Evolutionary conservation across 2,888 invertebrate genomes (phyloP).

Genomic region (Anthophora plumipes): DNA sequence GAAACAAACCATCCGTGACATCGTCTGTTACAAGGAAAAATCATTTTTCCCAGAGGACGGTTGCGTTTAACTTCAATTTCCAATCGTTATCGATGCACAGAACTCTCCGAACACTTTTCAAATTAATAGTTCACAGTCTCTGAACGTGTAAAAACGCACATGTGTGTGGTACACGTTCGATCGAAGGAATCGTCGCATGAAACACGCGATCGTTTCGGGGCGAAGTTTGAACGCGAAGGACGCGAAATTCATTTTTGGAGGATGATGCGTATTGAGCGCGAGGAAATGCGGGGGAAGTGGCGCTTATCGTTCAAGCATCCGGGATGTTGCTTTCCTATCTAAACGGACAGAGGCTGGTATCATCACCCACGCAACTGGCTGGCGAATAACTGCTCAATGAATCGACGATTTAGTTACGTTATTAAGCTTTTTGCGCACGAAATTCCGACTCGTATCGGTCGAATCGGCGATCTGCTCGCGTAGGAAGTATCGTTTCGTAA

Average conservation of each 20-base stretch:
- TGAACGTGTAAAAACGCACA: not conserved
- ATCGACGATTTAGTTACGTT: slow-evolving; percentile 72
- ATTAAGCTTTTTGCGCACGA: slow-evolving; percentile 23
- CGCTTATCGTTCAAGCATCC: slow-evolving; percentile 79
- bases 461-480: not conserved
- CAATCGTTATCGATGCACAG: not conserved
- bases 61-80: not conserved
- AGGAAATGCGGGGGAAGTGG: slow-evolving; percentile 83
- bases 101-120: not conserved
- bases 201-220: slow-evolving; percentile 4
- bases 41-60: not conserved
- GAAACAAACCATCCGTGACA: not conserved
- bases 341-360: slow-evolving; percentile 80
- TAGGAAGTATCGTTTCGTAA: not conserved
- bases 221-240: slow-evolving; percentile 44
- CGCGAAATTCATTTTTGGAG: slow-evolving; percentile 56
- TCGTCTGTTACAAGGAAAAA: slow-evolving; percentile 65
- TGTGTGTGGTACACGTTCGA: not conserved
- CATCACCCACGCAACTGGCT: slow-evolving; percentile 77
- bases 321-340: slow-evolving; percentile 82
- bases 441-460: not conserved
- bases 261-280: slow-evolving; percentile 64
- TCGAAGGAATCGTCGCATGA: not conserved
- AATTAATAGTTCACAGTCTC: not conserved
- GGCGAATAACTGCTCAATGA: slow-evolving; percentile 72